Evolutionary conservation across 2,797 vertebrate genomes (phyloP).

Genomic region (Neosilurus mollespiculum): DNA sequence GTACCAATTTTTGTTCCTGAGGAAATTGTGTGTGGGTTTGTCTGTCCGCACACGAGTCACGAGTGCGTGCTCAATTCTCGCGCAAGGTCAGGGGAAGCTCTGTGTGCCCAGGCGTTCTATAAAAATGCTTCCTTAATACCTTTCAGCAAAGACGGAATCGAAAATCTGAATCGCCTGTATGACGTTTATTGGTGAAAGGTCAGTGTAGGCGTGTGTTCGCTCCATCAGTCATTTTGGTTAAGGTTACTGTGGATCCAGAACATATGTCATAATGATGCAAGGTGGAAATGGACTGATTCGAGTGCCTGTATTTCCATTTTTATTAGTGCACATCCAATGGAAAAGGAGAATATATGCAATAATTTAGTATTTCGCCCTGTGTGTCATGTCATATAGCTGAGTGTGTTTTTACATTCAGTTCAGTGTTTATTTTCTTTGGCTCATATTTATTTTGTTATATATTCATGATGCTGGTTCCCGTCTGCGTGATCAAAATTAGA

Average conservation of each 20-base stretch:
- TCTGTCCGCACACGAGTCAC: too few species aligned
- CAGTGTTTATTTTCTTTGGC: conserved; percentile 8
- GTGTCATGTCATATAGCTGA: not conserved
- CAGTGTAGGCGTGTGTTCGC: too few species aligned
- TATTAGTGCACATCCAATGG: not conserved
- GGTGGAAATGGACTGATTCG: not conserved
- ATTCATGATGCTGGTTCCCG: conserved; percentile 29
- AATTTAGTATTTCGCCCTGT: not conserved
- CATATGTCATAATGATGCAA: not conserved
- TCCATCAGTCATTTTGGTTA: too few species aligned
- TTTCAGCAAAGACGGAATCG: too few species aligned
- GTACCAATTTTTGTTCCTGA: too few species aligned
- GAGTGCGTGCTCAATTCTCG: too few species aligned
- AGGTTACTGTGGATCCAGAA: not conserved
- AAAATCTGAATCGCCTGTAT: too few species aligned
- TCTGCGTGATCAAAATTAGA: conserved; percentile 22
- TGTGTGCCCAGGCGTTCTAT: too few species aligned
- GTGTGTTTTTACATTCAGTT: conserved; percentile 12
- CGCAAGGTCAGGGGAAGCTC: too few species aligned
- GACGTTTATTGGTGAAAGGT: too few species aligned
- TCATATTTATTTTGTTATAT: conserved; percentile 32
- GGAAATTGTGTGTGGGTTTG: too few species aligned
- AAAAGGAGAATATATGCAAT: not conserved
- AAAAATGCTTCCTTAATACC: too few species aligned
- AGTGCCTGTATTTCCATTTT: not conserved